These are phyloP conservation scores for Holothuria scabra DNA, from an alignment of 53 echinoderm and acorn worm genomes.

Conservation along the genomic window DNA sequence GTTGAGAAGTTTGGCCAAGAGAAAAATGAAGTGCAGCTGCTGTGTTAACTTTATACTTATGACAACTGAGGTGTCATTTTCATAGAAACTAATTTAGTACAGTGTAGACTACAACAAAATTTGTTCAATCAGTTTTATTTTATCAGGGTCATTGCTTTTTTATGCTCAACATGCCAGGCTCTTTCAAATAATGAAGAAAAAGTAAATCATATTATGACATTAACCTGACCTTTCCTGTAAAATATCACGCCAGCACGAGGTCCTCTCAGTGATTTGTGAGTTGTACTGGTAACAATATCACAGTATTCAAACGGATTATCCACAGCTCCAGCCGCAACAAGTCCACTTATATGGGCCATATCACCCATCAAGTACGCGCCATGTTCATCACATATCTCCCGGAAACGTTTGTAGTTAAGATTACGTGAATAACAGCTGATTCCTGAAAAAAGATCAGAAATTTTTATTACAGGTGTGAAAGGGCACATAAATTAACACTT, in stretches of 20 bases:
- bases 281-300: conserved; percentile 97
- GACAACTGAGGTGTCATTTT: no score
- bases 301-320: conserved; percentile 86
- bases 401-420: conserved; percentile 85
- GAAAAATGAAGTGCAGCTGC: no score
- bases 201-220: no score
- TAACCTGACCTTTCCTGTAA: conserved; percentile 80
- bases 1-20: no score
- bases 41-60: no score
- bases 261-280: conserved; percentile 94
- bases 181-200: no score
- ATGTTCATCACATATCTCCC: conserved; percentile 78
- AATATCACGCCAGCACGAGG: conserved; percentile 93
- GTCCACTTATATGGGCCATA: conserved; percentile 96
- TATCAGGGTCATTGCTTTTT: no score
- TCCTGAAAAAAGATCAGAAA: conserved; percentile 50
- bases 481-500: no score
- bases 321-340: conserved; percentile 75
- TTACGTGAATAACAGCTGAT: conserved; percentile 96
- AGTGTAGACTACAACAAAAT: no score
- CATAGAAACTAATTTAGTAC: no score
- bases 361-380: conserved; percentile 83
- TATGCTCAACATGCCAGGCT: no score
- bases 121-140: no score
- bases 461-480: neutral